Conservation (phyloP, 2,113 vertebrate genomes). For the Macquaria australasica region DNA sequence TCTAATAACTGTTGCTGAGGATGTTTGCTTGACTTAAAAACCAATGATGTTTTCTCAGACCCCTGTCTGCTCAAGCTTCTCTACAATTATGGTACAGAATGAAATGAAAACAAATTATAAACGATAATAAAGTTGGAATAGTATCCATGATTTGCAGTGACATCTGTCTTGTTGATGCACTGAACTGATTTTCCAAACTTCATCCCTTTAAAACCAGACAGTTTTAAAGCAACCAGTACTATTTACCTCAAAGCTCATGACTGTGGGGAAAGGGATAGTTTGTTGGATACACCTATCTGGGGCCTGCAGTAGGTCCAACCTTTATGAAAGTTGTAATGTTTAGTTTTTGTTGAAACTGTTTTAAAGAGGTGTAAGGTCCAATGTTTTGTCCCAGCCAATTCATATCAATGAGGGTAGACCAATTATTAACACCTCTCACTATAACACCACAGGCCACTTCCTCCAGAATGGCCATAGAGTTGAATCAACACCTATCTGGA, state of each 20-base stretch:
- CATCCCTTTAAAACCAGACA: no score
- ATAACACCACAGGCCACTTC: not conserved
- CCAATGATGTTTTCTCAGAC: not conserved
- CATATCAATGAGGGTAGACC: not conserved
- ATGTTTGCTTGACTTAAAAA: not conserved
- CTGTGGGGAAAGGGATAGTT: not conserved
- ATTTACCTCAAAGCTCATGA: not conserved
- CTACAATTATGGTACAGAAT: not conserved
- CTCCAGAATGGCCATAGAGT: not conserved
- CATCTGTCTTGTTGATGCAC: not conserved
- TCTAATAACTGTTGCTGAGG: conserved; percentile 1
- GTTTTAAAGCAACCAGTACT: not conserved
- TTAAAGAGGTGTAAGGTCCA: not conserved
- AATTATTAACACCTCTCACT: not conserved
- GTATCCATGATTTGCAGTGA: not conserved
- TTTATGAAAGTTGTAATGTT: not conserved
- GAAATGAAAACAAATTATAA: not conserved
- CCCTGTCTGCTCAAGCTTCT: not conserved
- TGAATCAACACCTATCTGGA: not conserved
- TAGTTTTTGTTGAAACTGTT: not conserved
- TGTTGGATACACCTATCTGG: not conserved
- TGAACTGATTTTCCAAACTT: not conserved
- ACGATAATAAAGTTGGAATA: not conserved
- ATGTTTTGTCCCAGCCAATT: not conserved
- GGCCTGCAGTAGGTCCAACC: not conserved